Percentiles rank a stretch among this genome's conserved stretches.
phyloP scores from a whole-genome alignment of 2,888 invertebrate species.

The Amblyjoppa proteus region DNA sequence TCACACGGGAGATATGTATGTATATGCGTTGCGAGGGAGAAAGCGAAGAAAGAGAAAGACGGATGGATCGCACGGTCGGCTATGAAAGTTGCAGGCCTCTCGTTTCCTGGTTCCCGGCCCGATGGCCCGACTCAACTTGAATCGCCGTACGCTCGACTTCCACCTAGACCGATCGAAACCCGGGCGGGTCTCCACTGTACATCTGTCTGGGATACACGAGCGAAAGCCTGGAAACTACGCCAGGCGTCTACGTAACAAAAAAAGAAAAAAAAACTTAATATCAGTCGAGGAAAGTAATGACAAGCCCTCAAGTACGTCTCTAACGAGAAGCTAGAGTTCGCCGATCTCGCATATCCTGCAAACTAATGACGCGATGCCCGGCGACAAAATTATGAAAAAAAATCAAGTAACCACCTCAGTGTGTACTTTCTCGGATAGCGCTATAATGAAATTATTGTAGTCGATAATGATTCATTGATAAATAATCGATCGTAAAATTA shows the following conservation, averaged over 20 bases:
- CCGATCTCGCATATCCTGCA: neutral
- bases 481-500: neutral
- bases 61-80: constrained; percentile 53
- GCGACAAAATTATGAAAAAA: too few relatives aligned
- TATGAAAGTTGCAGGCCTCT: constrained; percentile 77
- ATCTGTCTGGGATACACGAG: constrained; percentile 9
- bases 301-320: neutral
- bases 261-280: neutral
- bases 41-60: constrained; percentile 30
- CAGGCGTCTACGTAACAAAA: constrained; percentile 25
- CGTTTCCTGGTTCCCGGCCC: constrained; percentile 74
- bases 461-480: neutral
- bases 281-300: constrained; percentile 52
- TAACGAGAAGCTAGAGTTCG: constrained; percentile 3
- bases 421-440: too few relatives aligned
- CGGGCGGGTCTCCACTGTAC: constrained; percentile 21
- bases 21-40: neutral
- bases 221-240: constrained; percentile 28
- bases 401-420: too few relatives aligned
- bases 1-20: constrained; percentile 21
- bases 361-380: neutral
- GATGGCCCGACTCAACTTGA: constrained; percentile 61
- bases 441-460: neutral
- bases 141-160: constrained; percentile 56
- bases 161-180: constrained; percentile 58